Evolutionary conservation across 2,888 invertebrate genomes (phyloP).

Genomic region (Sarcophaga subvicina): DNA sequence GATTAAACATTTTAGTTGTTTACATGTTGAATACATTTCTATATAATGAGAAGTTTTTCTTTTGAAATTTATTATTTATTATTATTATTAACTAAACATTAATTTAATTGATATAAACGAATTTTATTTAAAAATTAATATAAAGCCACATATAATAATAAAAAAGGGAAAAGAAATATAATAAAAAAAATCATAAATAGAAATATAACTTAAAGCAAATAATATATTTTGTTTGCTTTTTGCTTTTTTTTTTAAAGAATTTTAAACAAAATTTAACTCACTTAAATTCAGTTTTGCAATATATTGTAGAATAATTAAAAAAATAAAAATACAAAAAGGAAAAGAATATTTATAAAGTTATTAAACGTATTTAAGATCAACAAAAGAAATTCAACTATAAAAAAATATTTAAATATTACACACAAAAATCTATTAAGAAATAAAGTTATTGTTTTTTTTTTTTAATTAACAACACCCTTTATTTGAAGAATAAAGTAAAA

Average conservation of each 20-base stretch:
- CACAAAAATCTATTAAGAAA: constrained; percentile 19
- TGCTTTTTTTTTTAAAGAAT: background rate
- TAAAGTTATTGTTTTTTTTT: background rate
- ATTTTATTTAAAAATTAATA: constrained; percentile 58
- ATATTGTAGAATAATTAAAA: constrained; percentile 1
- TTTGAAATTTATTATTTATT: constrained; percentile 48
- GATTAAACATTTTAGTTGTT: constrained; percentile 48
- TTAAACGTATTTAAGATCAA: constrained; percentile 44
- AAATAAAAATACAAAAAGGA: constrained; percentile 37
- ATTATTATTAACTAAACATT: constrained; percentile 63
- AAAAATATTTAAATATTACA: constrained; percentile 49
- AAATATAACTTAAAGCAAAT: constrained; percentile 58
- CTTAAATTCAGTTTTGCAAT: constrained; percentile 48
- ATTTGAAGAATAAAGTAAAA: background rate
- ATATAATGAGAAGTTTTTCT: constrained; percentile 45
- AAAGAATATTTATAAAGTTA: constrained; percentile 27
- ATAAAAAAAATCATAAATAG: constrained; percentile 56
- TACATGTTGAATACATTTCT: constrained; percentile 17
- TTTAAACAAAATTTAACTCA: constrained; percentile 40
- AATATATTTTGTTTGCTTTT: constrained; percentile 22
- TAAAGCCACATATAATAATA: constrained; percentile 64
- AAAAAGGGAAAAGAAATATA: constrained; percentile 33
- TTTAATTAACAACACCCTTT: background rate
- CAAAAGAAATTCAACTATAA: constrained; percentile 66
- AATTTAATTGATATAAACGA: constrained; percentile 57